Percentiles rank a stretch among this genome's conserved stretches.
Evolutionary conservation across 2,113 vertebrate species (phyloP).

Genomic region (Narcine bancroftii): DNA sequence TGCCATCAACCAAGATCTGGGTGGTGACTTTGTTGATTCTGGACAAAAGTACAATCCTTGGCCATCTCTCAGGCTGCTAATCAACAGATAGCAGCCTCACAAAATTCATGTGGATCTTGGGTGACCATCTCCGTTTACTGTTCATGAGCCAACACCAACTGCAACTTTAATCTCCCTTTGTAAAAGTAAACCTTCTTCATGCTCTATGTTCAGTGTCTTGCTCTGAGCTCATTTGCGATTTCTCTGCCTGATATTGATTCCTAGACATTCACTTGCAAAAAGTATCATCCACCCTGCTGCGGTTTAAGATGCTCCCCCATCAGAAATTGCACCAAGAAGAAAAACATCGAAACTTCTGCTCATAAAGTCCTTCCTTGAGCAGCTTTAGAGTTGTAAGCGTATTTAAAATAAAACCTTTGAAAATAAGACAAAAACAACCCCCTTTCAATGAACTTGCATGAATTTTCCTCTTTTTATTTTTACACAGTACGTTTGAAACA

Average conservation of each 20-base stretch:
- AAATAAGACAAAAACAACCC: not conserved
- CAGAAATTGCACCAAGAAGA: not conserved
- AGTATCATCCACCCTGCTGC: not conserved
- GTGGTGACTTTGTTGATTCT: not conserved
- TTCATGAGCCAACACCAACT: not conserved
- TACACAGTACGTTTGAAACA: no score
- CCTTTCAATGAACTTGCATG: not conserved
- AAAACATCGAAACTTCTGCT: not conserved
- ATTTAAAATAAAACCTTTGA: not conserved
- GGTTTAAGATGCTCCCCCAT: not conserved
- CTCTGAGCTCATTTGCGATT: not conserved
- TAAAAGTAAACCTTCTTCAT: not conserved
- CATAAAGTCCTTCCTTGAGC: not conserved
- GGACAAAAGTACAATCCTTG: not conserved
- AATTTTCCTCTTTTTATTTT: not conserved
- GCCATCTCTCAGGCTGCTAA: no score
- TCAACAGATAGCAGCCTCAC: no score
- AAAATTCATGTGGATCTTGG: not conserved
- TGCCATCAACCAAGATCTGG: not conserved
- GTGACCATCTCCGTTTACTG: not conserved
- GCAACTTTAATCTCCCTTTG: not conserved
- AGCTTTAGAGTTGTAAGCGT: not conserved
- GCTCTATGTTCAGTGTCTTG: not conserved
- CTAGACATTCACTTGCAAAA: not conserved
- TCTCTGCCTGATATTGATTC: not conserved